Evolutionary conservation across 2,113 vertebrate species (phyloP).

Genomic region (Xyrauchen texanus): DNA sequence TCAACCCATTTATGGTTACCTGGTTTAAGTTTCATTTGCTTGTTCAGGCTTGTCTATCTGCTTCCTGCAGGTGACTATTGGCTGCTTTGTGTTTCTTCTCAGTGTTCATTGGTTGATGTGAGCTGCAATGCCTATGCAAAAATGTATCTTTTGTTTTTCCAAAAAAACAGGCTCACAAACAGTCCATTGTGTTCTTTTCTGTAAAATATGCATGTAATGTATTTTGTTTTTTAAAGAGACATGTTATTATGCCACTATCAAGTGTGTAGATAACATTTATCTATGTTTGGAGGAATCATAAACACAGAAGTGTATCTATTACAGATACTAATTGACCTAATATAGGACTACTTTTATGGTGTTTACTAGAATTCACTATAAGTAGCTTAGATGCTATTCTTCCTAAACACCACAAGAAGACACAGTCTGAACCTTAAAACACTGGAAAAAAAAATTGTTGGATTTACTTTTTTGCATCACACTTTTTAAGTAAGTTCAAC

Average conservation of each 20-base stretch:
- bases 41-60: background rate
- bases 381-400: too few relatives aligned
- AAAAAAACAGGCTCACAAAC: background rate
- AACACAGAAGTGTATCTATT: background rate
- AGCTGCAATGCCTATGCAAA: background rate
- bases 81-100: background rate
- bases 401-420: too few relatives aligned
- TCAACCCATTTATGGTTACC: background rate
- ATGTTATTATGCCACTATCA: background rate
- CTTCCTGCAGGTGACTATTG: background rate
- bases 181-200: background rate
- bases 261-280: background rate
- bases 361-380: too few relatives aligned
- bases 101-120: background rate
- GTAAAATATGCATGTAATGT: background rate
- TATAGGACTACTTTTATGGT: too few relatives aligned
- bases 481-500: too few relatives aligned
- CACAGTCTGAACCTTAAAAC: too few relatives aligned
- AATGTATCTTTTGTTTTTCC: background rate
- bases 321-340: background rate
- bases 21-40: background rate
- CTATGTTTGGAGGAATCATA: background rate
- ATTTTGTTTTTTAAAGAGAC: background rate
- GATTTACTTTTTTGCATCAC: too few relatives aligned
- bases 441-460: too few relatives aligned